phyloP scores from a whole-genome alignment of 2,797 vertebrate genomes.

The Champsocephalus gunnari region DNA sequence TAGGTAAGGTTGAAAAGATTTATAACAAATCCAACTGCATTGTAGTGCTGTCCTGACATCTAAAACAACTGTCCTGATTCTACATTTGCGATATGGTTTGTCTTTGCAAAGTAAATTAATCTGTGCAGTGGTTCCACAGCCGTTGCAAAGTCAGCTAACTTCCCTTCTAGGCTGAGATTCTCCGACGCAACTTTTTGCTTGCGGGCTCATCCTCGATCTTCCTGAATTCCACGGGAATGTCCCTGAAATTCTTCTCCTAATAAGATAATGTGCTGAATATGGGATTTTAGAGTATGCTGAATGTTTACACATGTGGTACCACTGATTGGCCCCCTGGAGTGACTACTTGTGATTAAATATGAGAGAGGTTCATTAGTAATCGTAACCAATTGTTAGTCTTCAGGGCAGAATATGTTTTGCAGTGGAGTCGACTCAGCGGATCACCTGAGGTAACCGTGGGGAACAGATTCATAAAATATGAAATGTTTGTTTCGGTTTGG shows the following conservation, averaged over 20 bases:
- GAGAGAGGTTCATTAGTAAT: slow-evolving; percentile 80
- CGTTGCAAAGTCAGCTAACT: slow-evolving; percentile 58
- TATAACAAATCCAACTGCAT: not conserved
- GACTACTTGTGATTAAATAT: slow-evolving; percentile 71
- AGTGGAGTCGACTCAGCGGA: slow-evolving; percentile 64
- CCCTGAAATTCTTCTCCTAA: slow-evolving; percentile 40
- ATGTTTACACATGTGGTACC: slow-evolving; percentile 63
- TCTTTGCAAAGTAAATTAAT: not conserved
- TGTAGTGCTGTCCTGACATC: not conserved
- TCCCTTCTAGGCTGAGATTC: slow-evolving; percentile 28
- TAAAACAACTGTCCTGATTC: not conserved
- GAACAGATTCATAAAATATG: slow-evolving; percentile 71
- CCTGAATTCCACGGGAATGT: slow-evolving; percentile 47
- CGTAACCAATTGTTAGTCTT: slow-evolving; percentile 59
- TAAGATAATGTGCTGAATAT: slow-evolving; percentile 70
- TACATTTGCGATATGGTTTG: not conserved
- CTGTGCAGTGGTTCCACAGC: not conserved
- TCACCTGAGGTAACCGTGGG: slow-evolving; percentile 59
- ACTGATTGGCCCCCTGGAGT: slow-evolving; percentile 73
- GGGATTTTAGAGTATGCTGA: slow-evolving; percentile 43
- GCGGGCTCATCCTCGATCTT: slow-evolving; percentile 22
- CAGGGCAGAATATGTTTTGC: slow-evolving; percentile 73
- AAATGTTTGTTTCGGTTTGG: slow-evolving; percentile 42
- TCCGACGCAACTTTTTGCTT: slow-evolving; percentile 23
- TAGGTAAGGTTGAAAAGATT: no score